phyloP scores from a whole-genome alignment of 1,140 invertebrate genomes.

The Helicorthomorpha holstii region DNA sequence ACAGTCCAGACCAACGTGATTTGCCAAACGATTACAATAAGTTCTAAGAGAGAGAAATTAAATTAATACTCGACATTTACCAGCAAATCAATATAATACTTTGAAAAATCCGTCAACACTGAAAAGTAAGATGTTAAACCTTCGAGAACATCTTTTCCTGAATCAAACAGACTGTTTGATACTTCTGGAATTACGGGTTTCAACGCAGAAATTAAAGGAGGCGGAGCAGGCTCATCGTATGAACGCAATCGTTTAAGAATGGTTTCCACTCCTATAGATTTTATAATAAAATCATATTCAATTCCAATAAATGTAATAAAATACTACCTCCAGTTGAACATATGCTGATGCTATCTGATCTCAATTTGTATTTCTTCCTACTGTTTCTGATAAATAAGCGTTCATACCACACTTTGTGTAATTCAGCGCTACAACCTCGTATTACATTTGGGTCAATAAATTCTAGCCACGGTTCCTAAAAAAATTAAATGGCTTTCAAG shows the following conservation, averaged over 20 bases:
- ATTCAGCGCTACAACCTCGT: constrained; percentile 5
- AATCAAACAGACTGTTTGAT: constrained; percentile 14
- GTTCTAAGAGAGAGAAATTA: constrained; percentile 12
- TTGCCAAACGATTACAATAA: constrained; percentile 32
- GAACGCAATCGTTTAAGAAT: no score
- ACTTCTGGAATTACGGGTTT: constrained; percentile 20
- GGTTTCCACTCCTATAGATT: no score
- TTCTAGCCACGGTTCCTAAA: constrained; percentile 43
- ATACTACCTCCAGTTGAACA: no score
- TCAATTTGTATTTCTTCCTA: no score
- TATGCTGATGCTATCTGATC: no score
- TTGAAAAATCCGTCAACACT: constrained; percentile 37
- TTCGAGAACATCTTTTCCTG: constrained; percentile 17
- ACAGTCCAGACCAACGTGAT: constrained; percentile 46
- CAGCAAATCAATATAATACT: constrained; percentile 20
- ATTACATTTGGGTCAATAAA: constrained; percentile 40
- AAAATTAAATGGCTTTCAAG: constrained; percentile 8
- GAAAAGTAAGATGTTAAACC: constrained; percentile 32
- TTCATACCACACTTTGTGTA: no score
- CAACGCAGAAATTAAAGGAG: constrained; percentile 15
- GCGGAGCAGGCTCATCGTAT: constrained; percentile 17
- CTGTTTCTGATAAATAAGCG: no score
- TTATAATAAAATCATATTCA: no score
- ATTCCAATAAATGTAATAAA: no score
- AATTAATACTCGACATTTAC: constrained; percentile 5